Base-by-base conservation (phyloP, 2,888 invertebrate genomes). In the Epinotia demarniana region DNA sequence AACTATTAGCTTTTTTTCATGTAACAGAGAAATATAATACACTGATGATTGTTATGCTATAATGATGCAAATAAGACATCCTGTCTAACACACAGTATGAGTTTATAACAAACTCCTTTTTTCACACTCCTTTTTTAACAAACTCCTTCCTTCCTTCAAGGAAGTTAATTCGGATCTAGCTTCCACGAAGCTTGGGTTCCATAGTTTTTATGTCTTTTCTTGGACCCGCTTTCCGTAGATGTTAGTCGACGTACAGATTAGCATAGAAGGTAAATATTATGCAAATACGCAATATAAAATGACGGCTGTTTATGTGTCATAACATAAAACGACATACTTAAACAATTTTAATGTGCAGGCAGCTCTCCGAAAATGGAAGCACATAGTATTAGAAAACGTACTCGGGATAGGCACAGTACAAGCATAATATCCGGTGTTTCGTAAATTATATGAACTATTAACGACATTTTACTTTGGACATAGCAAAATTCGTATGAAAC, bases 261-360 rank as follows among this genome's bases (percentile, higher is more conserved):
- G 12, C 57, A 57, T 68, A 68, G 33, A 33, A 67, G 58, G 19
- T 68, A 19, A 58, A 19, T 12, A 23, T 76, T 66, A 77, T 78
- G 79, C 68, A 75, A 77, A 80, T 79, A 78, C 73, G 72, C 73
- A 74, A 78, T 83, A 80, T 81, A 80, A 76, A 80, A 81, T 81
- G 79, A 83, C 77, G 79, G 60, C 39, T 69, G 49, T 71, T 75
- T 71, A 62, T 46, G 57, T 46, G 49, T 46, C 67, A 49, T 75
- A 33, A 75, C 67, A 49, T 75, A 33, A 75, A 72, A 71, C 66
- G 39, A 43, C 55, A 62, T 72, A 43, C 55, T 57, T 72, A 67
- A 75, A 72, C 75, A 75, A 67, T 39, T 72, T 75, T 72, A 71
- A 39, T 64, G 74, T 60, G 58, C 62, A 43, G 57, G 11, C 63